Base-by-base conservation (phyloP, 2,113 vertebrate species). In the Pteronura brasiliensis region DNA sequence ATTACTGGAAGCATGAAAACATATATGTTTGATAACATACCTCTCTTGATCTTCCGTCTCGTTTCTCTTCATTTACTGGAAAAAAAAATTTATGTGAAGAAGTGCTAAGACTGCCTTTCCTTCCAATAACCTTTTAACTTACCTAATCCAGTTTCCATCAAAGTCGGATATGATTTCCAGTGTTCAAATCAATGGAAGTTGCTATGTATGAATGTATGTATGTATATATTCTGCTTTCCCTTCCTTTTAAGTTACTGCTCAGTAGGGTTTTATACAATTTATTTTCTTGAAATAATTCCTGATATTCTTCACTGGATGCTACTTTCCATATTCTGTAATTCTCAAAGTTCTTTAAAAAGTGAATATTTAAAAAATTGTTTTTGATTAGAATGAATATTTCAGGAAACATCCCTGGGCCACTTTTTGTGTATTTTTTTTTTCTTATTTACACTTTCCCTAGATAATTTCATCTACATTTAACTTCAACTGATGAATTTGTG, bases 171-270 rank as follows among this genome's bases (percentile, higher is more conserved):
- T 2, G 27, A 76, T 93, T 85, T 81, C 81, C 44, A 74, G 69
- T 67, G n/a, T 49, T 39, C 74, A 74, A 96, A 91, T 90, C 47
- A 71, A 76, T 44, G 27, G 8, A 59, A 77, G n/a, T 69, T 91
- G 52, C 17, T 91, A 88, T 81, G 74, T 84, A 86, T 97, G 34
- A 88, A 84, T 81, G 67, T 88, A 82, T 97, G 34, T 81, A 80
- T 81, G 74, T 90, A 82, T 97, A n/a, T n/a, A 18, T 67, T 65
- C 2, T 65, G 29, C 14, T 91, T 95, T 81, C 55, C 84, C 90
- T 98, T 79, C 29, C 17, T 34, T 93, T 52, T 79, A 39, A 92
- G 34, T 34, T 49, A 92, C 9, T 77, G 23, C 21, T 81, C 65
- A 82, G 21, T 34, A 34, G 18, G 42, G 17, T 80, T 96, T 85